Conservation (phyloP, 2,113 vertebrate species). For the Hippoglossus stenolepis region DNA sequence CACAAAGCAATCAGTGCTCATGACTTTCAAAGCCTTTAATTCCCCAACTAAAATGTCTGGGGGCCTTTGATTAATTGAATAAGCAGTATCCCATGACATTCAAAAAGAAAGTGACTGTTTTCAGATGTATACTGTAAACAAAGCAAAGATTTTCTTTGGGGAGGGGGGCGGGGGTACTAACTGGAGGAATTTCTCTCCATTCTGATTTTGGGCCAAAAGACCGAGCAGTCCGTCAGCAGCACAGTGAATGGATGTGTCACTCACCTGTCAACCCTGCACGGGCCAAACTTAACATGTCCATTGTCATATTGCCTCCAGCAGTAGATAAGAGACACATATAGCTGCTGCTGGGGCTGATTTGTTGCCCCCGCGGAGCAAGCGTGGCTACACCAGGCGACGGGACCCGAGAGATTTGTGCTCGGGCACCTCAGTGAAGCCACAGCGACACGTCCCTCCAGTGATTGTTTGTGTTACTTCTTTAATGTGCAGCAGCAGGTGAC, state of each 20-base stretch:
- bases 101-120: neutral
- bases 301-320: slow-evolving; percentile 49
- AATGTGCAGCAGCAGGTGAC: slow-evolving; percentile 69
- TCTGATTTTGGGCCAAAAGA: neutral
- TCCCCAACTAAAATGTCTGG: slow-evolving; percentile 35
- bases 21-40: slow-evolving; percentile 49
- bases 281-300: slow-evolving; percentile 37
- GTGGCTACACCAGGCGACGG: slow-evolving; percentile 18
- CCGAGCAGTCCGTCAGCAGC: slow-evolving; percentile 7
- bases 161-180: neutral
- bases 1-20: slow-evolving; percentile 63
- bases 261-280: slow-evolving; percentile 57
- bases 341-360: slow-evolving; percentile 47
- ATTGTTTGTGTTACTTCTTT: slow-evolving; percentile 53
- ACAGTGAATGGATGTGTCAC: slow-evolving; percentile 41
- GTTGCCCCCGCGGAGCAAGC: slow-evolving; percentile 28
- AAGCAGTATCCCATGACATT: slow-evolving; percentile 35
- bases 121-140: slow-evolving; percentile 14
- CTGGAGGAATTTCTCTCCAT: neutral
- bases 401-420: slow-evolving; percentile 45
- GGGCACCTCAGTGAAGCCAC: slow-evolving; percentile 30
- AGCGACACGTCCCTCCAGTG: slow-evolving; percentile 44
- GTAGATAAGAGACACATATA: slow-evolving; percentile 40
- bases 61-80: slow-evolving; percentile 61
- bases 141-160: neutral